phyloP scores from a whole-genome alignment of 2,888 invertebrate genomes.

The Euproctis similis region DNA sequence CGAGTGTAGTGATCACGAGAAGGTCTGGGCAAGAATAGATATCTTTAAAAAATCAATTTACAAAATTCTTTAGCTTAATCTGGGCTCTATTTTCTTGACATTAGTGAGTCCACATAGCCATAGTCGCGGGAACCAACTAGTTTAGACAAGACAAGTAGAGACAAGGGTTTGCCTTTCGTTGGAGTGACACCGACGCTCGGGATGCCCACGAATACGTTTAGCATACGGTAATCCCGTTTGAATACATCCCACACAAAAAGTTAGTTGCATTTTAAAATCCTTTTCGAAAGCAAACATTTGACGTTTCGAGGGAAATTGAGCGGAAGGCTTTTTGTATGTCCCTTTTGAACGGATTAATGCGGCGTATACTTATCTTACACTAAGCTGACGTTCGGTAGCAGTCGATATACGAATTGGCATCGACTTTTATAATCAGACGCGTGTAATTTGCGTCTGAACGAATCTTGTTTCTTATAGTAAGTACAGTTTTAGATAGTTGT shows the following conservation, averaged over 20 bases:
- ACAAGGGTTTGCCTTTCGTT: conserved; percentile 31
- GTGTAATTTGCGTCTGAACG: conserved; percentile 17
- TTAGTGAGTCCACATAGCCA: too few species aligned
- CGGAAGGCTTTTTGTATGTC: conserved; percentile 52
- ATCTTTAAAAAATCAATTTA: too few species aligned
- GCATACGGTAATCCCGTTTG: conserved; percentile 60
- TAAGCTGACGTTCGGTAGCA: conserved; percentile 46
- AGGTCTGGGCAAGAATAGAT: too few species aligned
- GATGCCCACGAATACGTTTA: conserved; percentile 42
- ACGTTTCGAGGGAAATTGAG: conserved; percentile 67
- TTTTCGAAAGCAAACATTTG: conserved; percentile 67
- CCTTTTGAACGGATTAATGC: conserved; percentile 36
- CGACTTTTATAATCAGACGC: conserved; percentile 24
- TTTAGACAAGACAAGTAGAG: too few species aligned
- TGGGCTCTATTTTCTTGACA: too few species aligned
- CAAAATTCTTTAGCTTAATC: too few species aligned
- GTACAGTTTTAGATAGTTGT: conserved; percentile 65
- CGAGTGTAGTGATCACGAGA: too few species aligned
- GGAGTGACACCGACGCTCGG: conserved; percentile 26
- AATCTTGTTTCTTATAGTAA: conserved; percentile 58
- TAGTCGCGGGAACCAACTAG: too few species aligned
- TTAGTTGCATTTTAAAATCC: conserved; percentile 73
- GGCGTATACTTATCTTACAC: conserved; percentile 29
- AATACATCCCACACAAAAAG: conserved; percentile 61
- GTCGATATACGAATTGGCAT: conserved; percentile 26